Conservation (phyloP, 2,797 vertebrate genomes). For the Synaphobranchus kaupii region DNA sequence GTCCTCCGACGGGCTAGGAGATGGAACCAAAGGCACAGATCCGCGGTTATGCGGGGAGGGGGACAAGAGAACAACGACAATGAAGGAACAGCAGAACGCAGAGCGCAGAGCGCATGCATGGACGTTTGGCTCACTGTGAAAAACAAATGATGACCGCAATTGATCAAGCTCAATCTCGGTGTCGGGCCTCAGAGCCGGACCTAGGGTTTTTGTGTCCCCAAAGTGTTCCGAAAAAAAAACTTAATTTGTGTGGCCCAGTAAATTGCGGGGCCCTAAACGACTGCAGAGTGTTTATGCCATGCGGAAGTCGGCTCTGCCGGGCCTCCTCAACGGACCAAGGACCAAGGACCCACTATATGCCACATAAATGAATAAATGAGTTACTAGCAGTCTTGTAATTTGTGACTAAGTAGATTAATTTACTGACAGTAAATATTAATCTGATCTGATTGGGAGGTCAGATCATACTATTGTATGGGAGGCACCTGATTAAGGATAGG, state of each 20-base stretch:
- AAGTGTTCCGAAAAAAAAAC: too few relatives aligned
- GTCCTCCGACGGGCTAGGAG: background rate
- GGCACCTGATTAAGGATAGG: conserved; percentile 22
- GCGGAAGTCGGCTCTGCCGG: too few relatives aligned
- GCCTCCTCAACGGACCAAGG: background rate
- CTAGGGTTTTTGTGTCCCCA: background rate
- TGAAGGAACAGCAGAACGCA: background rate
- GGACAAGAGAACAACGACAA: background rate
- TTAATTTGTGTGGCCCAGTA: too few relatives aligned
- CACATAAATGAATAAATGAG: background rate
- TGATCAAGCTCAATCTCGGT: background rate
- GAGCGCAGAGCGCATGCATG: too few relatives aligned
- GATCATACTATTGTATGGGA: conserved; percentile 36
- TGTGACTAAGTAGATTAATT: conserved; percentile 25
- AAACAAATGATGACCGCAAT: background rate
- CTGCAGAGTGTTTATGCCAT: too few relatives aligned
- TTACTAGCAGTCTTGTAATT: conserved; percentile 24
- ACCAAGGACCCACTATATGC: background rate
- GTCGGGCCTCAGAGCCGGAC: too few relatives aligned
- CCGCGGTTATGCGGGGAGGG: background rate
- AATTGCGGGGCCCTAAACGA: too few relatives aligned
- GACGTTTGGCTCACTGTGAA: conserved; percentile 20
- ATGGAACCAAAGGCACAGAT: background rate
- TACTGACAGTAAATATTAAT: conserved; percentile 18
- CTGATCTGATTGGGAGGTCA: conserved; percentile 43